Percentiles rank a stretch among this genome's conserved stretches.
Evolutionary conservation across 2,888 invertebrate species (phyloP).

Genomic region (Lasioglossum villosulum): DNA sequence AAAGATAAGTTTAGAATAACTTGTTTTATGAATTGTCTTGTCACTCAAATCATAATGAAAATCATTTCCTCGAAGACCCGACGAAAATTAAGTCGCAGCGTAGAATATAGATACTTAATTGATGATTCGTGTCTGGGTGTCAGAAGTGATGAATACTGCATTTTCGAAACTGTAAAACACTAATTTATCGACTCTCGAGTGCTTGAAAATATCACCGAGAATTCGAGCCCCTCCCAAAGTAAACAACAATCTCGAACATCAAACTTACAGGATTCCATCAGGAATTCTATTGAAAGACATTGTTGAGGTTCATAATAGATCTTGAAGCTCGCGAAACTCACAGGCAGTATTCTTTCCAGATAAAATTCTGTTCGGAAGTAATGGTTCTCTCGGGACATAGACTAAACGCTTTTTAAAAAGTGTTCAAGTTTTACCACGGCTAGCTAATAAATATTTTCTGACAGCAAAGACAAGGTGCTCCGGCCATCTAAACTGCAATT

Average conservation of each 20-base stretch:
- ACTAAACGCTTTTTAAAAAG: background rate
- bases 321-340: background rate
- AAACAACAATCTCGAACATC: background rate
- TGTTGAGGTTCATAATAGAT: background rate
- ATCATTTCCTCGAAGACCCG: background rate
- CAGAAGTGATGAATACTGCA: conserved; percentile 3
- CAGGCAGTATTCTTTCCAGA: background rate
- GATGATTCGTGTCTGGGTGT: background rate
- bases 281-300: background rate
- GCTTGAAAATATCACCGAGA: background rate
- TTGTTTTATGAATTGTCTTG: conserved; percentile 11
- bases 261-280: background rate
- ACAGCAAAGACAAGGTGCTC: background rate
- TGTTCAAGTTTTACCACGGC: background rate
- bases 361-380: background rate
- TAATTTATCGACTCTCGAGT: background rate
- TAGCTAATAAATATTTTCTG: background rate
- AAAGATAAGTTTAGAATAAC: conserved; percentile 17
- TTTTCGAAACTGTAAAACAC: background rate
- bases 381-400: background rate
- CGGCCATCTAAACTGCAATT: background rate
- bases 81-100: background rate
- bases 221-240: background rate
- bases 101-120: conserved; percentile 8
- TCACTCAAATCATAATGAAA: conserved; percentile 3